Evolutionary conservation across 2,797 vertebrate species (phyloP).

Genomic region (Coregonus suidteri): DNA sequence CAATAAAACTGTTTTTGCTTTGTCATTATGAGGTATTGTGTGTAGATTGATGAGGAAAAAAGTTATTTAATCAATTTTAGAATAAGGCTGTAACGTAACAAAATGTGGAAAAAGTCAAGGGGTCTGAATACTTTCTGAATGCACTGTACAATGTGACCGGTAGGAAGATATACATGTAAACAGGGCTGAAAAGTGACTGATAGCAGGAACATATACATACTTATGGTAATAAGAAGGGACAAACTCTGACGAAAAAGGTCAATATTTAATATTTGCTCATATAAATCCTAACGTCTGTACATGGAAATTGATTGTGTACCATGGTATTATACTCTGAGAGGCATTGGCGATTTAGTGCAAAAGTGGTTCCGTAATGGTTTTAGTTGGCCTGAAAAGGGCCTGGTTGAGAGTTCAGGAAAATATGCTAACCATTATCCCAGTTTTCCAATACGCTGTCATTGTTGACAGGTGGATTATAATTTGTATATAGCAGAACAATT

Average conservation of each 20-base stretch:
- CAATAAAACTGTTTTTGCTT: too few relatives aligned
- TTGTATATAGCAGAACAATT: constrained; percentile 77
- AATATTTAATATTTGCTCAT: constrained; percentile 25
- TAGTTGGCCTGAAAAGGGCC: constrained; percentile 67
- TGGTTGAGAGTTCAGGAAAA: constrained; percentile 66
- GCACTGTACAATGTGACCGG: too few relatives aligned
- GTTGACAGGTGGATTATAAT: constrained; percentile 80
- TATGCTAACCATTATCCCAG: constrained; percentile 71
- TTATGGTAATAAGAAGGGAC: not conserved
- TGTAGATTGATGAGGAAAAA: too few relatives aligned
- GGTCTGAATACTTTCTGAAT: too few relatives aligned
- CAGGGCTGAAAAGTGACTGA: too few relatives aligned
- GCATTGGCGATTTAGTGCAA: constrained; percentile 59
- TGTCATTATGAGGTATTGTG: too few relatives aligned
- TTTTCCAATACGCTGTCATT: constrained; percentile 75
- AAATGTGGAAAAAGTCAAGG: too few relatives aligned
- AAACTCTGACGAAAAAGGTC: constrained; percentile 42
- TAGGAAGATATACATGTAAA: too few relatives aligned
- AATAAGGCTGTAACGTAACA: too few relatives aligned
- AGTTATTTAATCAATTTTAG: too few relatives aligned
- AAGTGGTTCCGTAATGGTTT: constrained; percentile 73
- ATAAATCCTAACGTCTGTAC: constrained; percentile 52
- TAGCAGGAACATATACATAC: not conserved
- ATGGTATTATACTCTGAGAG: constrained; percentile 58
- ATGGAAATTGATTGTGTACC: constrained; percentile 63